Base-by-base conservation (phyloP, 2,113 vertebrate species). In the Pelobates fuscus region DNA sequence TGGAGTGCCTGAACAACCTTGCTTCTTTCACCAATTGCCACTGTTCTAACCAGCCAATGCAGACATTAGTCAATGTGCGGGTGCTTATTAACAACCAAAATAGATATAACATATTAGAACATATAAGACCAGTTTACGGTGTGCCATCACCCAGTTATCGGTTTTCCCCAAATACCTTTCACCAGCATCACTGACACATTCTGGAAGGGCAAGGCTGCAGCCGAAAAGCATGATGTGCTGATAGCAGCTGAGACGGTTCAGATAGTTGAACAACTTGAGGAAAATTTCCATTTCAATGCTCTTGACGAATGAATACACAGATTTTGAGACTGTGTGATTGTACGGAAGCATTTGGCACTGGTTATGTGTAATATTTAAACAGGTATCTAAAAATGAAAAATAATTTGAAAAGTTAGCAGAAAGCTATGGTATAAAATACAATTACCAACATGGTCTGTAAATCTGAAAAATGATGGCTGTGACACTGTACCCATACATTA, bases 161-260 rank as follows among this genome's bases (percentile, higher is more conserved):
- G 41, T 20, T n/a, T 77, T 82, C 59, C 10, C 72, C 81, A 87
- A 87, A 87, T 93, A 94, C 93, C 92, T 93, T 83, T 92, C 87
- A 71, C 83, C 86, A 20, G 85, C 82, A 1, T 89, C 81, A 8
- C 74, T 27, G 82, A 92, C 11, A 80, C 97, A 99, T 80, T 97
- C 92, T 0, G 97, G 97, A 70, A 98, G 92, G 18, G 94, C 95
- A 2, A 98, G 89, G 77, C 91, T 94, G 75, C 97, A 99, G 87
- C 97, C 96, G 24, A 99, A 99, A 58, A 98, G 86, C 97, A 98
- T 93, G 90, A 98, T 96, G 87, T 98, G 94, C 71, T 92, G 91
- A 89, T 97, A 98, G 89, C 97, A 98, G 61, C 88, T 89, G 49
- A 99, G 92, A 72, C 94, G 91, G 77, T 79, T 92, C 80, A 99